Conservation (phyloP, 2,113 vertebrate species). For the Pterocles burchelli region DNA sequence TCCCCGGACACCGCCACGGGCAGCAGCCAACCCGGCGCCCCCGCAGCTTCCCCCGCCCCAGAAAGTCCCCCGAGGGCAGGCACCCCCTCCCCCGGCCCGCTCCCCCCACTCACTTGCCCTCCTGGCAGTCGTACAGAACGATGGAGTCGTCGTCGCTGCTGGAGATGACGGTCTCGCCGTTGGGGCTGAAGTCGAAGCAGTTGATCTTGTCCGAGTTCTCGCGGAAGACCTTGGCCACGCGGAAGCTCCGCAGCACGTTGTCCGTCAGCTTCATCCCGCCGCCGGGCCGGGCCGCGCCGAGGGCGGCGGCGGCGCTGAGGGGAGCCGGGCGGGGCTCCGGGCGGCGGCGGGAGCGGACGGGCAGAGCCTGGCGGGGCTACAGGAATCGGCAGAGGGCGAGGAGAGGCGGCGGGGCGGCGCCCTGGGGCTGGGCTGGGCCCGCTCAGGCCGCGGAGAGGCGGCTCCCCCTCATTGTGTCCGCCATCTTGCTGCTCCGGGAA, state of each 20-base stretch:
- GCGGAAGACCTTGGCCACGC: slow-evolving; percentile 97
- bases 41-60: not conserved
- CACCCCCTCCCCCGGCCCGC: not conserved
- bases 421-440: not conserved
- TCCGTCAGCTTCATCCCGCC: slow-evolving; percentile 95
- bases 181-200: slow-evolving; percentile 98
- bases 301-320: slow-evolving; percentile 12
- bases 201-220: slow-evolving; percentile 99
- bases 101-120: slow-evolving; percentile 91
- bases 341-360: not conserved
- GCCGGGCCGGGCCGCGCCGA: slow-evolving; percentile 17
- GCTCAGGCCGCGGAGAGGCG: slow-evolving; percentile 30
- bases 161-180: slow-evolving; percentile 96
- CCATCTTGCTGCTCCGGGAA: slow-evolving; percentile 69
- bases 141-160: slow-evolving; percentile 98
- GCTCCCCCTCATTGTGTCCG: slow-evolving; percentile 72
- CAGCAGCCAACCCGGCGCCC: not conserved
- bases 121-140: slow-evolving; percentile 97
- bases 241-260: slow-evolving; percentile 98
- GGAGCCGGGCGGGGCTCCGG: not conserved
- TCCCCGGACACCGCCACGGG: not conserved
- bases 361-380: not conserved
- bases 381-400: not conserved
- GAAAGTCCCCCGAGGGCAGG: not conserved
- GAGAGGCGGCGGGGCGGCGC: not conserved